Evolutionary conservation across 2,113 vertebrate species (phyloP), one percentile per base, ranked within the genome.

Genomic region (Nansenia antarctica): DNA sequence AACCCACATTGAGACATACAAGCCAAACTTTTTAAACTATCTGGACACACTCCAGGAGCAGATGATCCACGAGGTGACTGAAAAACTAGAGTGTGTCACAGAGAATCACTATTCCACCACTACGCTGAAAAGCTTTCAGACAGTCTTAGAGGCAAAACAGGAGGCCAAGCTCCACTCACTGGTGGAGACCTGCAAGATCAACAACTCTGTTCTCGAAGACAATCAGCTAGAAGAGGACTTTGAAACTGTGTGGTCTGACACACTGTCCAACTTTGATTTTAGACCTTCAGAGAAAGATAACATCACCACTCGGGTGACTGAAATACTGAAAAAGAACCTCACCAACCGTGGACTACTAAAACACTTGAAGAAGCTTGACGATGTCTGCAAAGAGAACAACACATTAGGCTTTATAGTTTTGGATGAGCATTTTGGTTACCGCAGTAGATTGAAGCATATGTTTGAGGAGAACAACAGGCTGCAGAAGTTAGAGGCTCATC

Each of bases 161-260:
- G 85, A 92, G 72, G 77, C 69, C 5, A 90, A 79, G 65, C 37
- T 92, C 2, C 57, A 26, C 2, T 54, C 63, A 30, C 83, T 92
- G 14, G 7, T 86, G 26, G 72, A 88, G 53, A 77, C 62, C 9
- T 83, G 82, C 67, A 90, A 75, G 58, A 71, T 72, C 30, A 81
- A 47, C 1, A 74, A 89, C 9, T 20, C 22, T 37, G 61, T 85
- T 3, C 45, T 87, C 20, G 42, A 82, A 57, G 83, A 85, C 60
- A 8, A 45, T 39, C 72, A 86, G n/a, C 76, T 92, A 9, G 71
- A 90, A 57, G 54, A 78, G 3, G 87, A 91, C 69, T 93, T 93
- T 89, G 88, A 86, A 26, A 52, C 11, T 34, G 27, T 87, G 61
- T 94, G 92, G 92, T 78, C 53, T 26, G 76, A 82, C 30, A 78